Evolutionary conservation across 2,113 vertebrate genomes (phyloP), one percentile per base, ranked within the genome.

Genomic region (Corapipo altera): DNA sequence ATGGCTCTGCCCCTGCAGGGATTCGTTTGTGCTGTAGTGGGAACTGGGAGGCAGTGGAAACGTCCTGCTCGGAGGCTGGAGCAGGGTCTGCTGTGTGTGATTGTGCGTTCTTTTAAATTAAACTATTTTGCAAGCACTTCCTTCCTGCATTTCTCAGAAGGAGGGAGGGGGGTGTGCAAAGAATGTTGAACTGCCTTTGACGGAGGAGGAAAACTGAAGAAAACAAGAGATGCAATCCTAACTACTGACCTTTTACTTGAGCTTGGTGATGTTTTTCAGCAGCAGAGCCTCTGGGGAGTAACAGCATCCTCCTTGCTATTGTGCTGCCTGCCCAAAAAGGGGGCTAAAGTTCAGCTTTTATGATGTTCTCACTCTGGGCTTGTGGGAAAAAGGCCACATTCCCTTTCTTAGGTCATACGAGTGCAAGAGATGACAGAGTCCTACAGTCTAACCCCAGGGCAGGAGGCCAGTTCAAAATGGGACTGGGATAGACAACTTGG

Each of bases 111-210:
- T 85, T 92, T 96, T 84, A 95, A 94, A 96, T 96, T 91, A 87
- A 93, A 95, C 96, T 95, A 82, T 97, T 97, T 96, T 97, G 92
- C 96, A 94, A 96, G 82, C 85, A 95, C 91, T 97, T 97, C 97
- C 97, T 97, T 97, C 97, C 96, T 97, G 94, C 96, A 95, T 96
- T 97, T 97, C 96, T 97, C 96, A 96, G 97, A 95, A 96, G 90
- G 88, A 96, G 96, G 94, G 93, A 95, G 96, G 95, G 94, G 73
- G 54, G 65, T 69, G 86, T 79, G 91, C 92, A 80, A 96, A 95
- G 95, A 96, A 97, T 94, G 96, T 95, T 95, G 69, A 86, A 89
- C 93, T 95, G 92, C 93, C 93, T 96, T 95, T 95, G 92, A 95
- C 85, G 37, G 93, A 96, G 95, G 94, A 97, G 95, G 95, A 88